phyloP scores from a whole-genome alignment of 2,113 vertebrate species.

The Corvus cornix region DNA sequence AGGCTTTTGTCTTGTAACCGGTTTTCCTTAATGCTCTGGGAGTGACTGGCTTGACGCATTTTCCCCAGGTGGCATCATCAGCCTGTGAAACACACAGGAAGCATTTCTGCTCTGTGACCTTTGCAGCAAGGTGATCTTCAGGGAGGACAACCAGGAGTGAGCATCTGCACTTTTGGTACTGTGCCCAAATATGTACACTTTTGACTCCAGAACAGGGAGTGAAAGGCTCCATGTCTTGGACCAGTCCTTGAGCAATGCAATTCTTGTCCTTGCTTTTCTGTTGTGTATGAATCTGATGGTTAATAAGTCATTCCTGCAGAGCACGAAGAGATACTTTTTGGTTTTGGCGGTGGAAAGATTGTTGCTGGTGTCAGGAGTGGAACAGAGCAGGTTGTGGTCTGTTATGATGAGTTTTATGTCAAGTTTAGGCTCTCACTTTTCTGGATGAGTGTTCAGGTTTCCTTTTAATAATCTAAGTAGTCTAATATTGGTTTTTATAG shows the following conservation, averaged over 20 bases:
- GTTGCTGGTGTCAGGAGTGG: not conserved
- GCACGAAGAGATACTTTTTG: not conserved
- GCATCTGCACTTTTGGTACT: not conserved
- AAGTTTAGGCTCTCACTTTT: not conserved
- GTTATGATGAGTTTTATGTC: not conserved
- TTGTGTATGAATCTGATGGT: not conserved
- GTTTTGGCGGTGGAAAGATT: not conserved
- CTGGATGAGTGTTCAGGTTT: not conserved
- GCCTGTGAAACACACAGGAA: not conserved
- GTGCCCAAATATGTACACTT: not conserved
- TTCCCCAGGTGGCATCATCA: slow-evolving; percentile 40
- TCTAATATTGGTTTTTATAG: not conserved
- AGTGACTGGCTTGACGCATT: not conserved
- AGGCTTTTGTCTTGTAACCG: slow-evolving; percentile 27
- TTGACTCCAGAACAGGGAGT: not conserved
- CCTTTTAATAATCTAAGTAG: not conserved
- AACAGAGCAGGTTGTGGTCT: not conserved
- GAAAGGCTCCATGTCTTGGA: not conserved
- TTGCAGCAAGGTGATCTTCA: not conserved
- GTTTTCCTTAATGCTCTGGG: not conserved
- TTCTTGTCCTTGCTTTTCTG: not conserved
- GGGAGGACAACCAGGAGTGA: not conserved
- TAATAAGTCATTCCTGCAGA: not conserved
- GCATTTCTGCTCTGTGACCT: not conserved
- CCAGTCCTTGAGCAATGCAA: not conserved